Conservation (phyloP, 2,888 invertebrate genomes). For the Melinaea menophilus region DNA sequence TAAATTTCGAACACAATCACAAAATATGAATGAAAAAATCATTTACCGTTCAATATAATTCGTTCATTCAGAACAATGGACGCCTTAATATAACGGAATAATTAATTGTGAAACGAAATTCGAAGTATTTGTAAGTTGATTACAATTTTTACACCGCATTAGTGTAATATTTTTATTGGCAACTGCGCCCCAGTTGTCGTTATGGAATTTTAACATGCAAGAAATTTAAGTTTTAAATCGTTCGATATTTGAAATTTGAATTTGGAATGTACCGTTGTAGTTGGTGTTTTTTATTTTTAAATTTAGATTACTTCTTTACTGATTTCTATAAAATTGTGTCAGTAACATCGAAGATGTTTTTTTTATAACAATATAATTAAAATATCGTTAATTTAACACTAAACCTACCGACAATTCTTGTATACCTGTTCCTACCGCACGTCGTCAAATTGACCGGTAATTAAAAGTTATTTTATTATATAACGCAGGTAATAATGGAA, state of each 20-base stretch:
- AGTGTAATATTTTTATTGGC: constrained; percentile 22
- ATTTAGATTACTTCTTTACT: background rate
- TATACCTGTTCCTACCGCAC: no score
- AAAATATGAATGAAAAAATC: no score
- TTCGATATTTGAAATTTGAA: background rate
- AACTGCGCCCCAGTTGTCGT: constrained; percentile 26
- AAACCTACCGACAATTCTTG: no score
- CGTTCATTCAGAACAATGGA: background rate
- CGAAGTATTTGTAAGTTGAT: constrained; percentile 16
- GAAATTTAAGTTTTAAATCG: background rate
- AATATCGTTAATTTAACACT: no score
- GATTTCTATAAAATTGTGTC: background rate
- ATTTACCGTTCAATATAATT: no score
- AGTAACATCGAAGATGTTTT: no score
- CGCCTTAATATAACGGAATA: constrained; percentile 17
- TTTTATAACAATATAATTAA: no score
- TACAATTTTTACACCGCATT: constrained; percentile 20
- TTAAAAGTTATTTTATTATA: no score
- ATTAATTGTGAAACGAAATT: constrained; percentile 25
- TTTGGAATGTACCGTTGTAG: no score
- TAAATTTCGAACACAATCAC: no score
- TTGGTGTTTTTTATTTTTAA: background rate
- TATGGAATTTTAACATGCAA: constrained; percentile 19
- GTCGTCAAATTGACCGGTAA: no score
- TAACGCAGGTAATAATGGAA: no score